Conservation (phyloP, 2,888 invertebrate genomes). For the Microplitis deprimator region DNA sequence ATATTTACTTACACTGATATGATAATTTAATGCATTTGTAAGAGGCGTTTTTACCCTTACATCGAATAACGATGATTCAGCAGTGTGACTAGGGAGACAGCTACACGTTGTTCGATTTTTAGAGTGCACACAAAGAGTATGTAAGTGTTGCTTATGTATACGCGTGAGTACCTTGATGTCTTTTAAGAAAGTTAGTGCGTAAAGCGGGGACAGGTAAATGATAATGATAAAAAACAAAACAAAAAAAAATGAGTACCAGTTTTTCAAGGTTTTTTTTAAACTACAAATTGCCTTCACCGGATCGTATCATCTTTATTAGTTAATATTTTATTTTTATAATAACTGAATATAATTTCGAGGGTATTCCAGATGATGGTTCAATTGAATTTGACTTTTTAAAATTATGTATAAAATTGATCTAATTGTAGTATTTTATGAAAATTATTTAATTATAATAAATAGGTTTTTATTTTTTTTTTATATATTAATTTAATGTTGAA, state of each 20-base stretch:
- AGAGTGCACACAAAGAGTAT: slow-evolving; percentile 25
- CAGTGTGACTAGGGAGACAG: slow-evolving; percentile 7
- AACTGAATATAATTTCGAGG: neutral
- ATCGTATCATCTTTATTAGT: neutral
- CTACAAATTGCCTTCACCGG: neutral
- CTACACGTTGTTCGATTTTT: slow-evolving; percentile 10
- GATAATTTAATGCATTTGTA: slow-evolving; percentile 39
- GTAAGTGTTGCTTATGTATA: slow-evolving; percentile 36
- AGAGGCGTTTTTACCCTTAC: slow-evolving; percentile 12
- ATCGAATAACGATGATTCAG: slow-evolving; percentile 34
- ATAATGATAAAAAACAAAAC: neutral
- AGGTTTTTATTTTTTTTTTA: no score
- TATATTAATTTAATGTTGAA: no score
- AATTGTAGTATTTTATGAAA: no score
- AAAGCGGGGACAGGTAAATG: neutral
- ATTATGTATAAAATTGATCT: no score
- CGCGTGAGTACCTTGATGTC: slow-evolving; percentile 26
- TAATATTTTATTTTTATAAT: neutral
- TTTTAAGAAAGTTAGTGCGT: slow-evolving; percentile 13
- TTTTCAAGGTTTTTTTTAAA: neutral
- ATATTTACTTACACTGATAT: slow-evolving; percentile 25
- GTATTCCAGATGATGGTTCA: neutral
- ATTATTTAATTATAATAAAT: no score
- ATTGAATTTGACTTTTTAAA: neutral
- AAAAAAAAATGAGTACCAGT: neutral